Base-by-base conservation (phyloP, 2,113 vertebrate genomes). In the Arenaria interpres region DNA sequence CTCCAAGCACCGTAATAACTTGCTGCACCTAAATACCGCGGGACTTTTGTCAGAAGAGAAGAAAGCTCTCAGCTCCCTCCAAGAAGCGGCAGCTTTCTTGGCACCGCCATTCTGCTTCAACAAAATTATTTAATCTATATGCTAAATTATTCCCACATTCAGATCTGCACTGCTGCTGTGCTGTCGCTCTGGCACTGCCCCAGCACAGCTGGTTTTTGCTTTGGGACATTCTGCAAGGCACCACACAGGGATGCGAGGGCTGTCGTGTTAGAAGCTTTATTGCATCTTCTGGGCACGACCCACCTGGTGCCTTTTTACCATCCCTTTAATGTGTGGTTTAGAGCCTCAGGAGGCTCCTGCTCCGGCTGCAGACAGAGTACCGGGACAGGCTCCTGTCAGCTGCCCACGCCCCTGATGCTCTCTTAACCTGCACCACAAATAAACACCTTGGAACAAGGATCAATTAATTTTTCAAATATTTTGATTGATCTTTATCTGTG, bases 91-190 rank as follows among this genome's bases (percentile, higher is more conserved):
- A 88, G 37, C 51, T 89, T 91, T 84, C 69, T 94, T 87, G 87
- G 83, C 85, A 94, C 12, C 0, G 1, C 30, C 60, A 14, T 85
- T 92, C 83, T 35, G 32, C 81, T 91, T 74, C 77, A 71, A 59
- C 22, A 64, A 54, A 91, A 85, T 91, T 43, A 72, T 88, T 74
- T 89, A 51, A 89, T 91, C 80, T 83, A 35, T 48, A 68, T 87
- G 87, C 74, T 93, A 87, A 96, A 91, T 93, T 82, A 95, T 92
- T 92, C 72, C 57, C 77, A 60, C 39, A 46, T 60, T 89, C 28
- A 4, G 14, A 68, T 45, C 46, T 46, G 35, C 28, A 62, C 7
- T 62, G 32, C 53, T 88, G 78, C 75, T 85, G 51, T 63, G 74
- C 67, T 71, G 45, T 72, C 37, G 18, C 35, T 74, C 56, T 68